Evolutionary conservation across 2,797 vertebrate genomes (phyloP).

Genomic region (Hemibagrus guttatus): DNA sequence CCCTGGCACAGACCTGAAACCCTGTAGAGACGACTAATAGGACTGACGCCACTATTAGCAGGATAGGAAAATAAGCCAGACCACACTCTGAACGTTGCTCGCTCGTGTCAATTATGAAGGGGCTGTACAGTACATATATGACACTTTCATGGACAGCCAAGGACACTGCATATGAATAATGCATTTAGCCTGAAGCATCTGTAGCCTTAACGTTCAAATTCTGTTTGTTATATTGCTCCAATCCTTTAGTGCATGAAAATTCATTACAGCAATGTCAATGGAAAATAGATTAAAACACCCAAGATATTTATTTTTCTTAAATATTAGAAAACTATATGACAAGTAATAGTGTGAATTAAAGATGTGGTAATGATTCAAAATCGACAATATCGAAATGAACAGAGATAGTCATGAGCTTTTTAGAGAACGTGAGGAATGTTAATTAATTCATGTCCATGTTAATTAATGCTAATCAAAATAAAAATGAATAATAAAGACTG

Average conservation of each 20-base stretch:
- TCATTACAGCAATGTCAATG: background rate
- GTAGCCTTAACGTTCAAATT: background rate
- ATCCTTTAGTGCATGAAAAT: conserved; percentile 8
- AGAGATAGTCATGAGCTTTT: background rate
- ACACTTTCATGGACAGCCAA: conserved; percentile 4
- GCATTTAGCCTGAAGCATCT: background rate
- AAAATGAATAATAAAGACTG: background rate
- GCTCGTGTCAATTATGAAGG: background rate
- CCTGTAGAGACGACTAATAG: conserved; percentile 15
- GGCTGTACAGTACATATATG: conserved; percentile 1
- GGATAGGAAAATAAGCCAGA: conserved; percentile 41
- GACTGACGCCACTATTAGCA: conserved; percentile 20
- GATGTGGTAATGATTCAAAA: background rate
- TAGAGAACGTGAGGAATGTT: background rate
- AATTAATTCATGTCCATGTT: background rate
- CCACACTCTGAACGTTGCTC: background rate
- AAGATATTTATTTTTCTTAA: background rate
- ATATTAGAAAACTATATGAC: background rate
- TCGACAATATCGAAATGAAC: background rate
- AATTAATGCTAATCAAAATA: background rate
- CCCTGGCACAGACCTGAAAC: conserved; percentile 13
- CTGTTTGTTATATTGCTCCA: background rate
- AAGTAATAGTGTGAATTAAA: background rate
- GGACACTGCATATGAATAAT: conserved; percentile 19
- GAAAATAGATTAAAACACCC: background rate